These are phyloP conservation scores for Fulmarus glacialis DNA, from an alignment of 2,113 vertebrate genomes.

Conservation along the genomic window DNA sequence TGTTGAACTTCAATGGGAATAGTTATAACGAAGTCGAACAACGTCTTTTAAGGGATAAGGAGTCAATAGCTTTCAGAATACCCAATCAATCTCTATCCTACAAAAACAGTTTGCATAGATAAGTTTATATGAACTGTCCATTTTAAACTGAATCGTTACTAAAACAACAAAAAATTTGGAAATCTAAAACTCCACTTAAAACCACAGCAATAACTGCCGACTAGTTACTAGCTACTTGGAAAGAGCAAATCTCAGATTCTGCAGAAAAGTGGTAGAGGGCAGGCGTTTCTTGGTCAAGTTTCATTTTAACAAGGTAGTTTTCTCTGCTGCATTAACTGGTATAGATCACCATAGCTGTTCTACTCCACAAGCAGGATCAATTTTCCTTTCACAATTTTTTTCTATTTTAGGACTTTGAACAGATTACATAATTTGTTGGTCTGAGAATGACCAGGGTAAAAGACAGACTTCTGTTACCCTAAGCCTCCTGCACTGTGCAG, in stretches of 20 bases:
- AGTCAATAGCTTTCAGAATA: background rate
- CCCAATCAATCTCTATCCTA: background rate
- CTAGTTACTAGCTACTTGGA: background rate
- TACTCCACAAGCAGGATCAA: background rate
- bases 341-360: background rate
- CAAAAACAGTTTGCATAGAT: background rate
- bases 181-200: background rate
- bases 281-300: background rate
- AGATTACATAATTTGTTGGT: background rate
- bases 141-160: background rate
- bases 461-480: background rate
- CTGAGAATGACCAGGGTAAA: background rate
- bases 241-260: background rate
- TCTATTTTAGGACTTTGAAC: background rate
- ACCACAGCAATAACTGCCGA: background rate
- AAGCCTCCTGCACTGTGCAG: background rate
- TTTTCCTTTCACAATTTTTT: background rate
- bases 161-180: background rate
- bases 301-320: background rate
- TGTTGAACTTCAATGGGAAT: background rate
- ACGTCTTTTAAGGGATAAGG: background rate
- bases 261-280: background rate
- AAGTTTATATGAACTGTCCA: background rate
- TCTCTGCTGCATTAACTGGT: background rate
- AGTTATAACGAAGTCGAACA: background rate